Evolutionary conservation across 1,140 invertebrate genomes (phyloP), one percentile per base, ranked within the genome.

Genomic region (Drosophila funebris): DNA sequence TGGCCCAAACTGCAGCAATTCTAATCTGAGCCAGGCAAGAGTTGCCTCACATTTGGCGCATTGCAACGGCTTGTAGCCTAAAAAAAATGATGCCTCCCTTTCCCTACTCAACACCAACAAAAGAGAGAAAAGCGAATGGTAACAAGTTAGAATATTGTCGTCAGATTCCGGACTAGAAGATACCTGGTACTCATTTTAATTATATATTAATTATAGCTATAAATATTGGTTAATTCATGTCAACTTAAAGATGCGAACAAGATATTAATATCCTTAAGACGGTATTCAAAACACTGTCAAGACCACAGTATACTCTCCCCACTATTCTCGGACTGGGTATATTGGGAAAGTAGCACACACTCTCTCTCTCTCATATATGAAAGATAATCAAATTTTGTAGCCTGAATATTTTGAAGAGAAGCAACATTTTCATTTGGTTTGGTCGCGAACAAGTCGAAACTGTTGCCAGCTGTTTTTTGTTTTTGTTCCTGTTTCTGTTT

Each of bases 311-410:
- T 18, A 41, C 39, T 8, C 37, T 14, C 4, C 1, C 5, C 7
- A n/a, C 6, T 16, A 0, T 0, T 1, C 4, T 3, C 4, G 1
- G 20, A 11, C 36, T 20, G n/a, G n/a, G 8, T 18, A 52, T 29
- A 14, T 14, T 31, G 27, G 7, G 13, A 62, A 62, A 62, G 13
- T 33, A 24, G 24, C 22, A 33, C 22, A 33, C 14, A 22, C n/a
- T 48, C 41, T 39, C 6, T 56, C 52, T 48, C 22, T 3, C 22
- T 14, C 22, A 44, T 33, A 67, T 72, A 16, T 29, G 7, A 43
- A 20, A 29, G 53, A 85, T 85, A 85, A 85, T 85, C 81, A 81
- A 87, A 87, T 85, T 85, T 68, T 62, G 71, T 53, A 31, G 63
- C 57, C 31, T 46, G 74, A 52, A 73, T 60, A 58, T 73, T 84